Percentiles rank a stretch among this genome's conserved stretches.
Conservation (phyloP, 1,140 invertebrate species). For the Drosophila fuyamai region DNA sequence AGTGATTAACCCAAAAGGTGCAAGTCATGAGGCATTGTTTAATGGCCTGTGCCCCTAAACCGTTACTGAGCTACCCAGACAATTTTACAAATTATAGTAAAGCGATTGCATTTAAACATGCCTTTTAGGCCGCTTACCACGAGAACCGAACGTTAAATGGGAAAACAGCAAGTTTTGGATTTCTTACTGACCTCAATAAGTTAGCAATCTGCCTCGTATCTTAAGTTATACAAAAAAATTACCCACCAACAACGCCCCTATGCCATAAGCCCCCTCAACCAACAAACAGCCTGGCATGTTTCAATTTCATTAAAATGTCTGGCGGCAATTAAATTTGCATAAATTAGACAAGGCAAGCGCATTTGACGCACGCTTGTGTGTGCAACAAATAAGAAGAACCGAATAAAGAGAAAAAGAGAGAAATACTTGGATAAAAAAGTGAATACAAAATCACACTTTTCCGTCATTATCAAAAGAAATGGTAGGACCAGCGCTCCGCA, state of each 20-base stretch:
- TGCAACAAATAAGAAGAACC: constrained; percentile 18
- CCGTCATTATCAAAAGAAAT: constrained; percentile 51
- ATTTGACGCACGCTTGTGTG: constrained; percentile 35
- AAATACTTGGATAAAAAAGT: constrained; percentile 24
- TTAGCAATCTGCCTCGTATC: constrained; percentile 10
- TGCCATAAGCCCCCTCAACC: not conserved
- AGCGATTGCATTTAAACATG: not conserved
- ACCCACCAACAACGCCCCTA: constrained; percentile 4
- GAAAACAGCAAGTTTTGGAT: not conserved
- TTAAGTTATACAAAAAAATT: constrained; percentile 2
- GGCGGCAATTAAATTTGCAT: constrained; percentile 76
- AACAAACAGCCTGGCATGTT: constrained; percentile 18
- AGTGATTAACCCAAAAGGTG: constrained; percentile 8
- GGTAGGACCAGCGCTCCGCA: not conserved
- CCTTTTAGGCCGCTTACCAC: constrained; percentile 1
- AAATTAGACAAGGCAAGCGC: constrained; percentile 63
- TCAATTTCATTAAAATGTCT: constrained; percentile 66
- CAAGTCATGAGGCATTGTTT: constrained; percentile 1
- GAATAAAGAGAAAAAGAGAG: constrained; percentile 14
- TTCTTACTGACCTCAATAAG: constrained; percentile 6
- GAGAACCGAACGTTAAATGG: not conserved
- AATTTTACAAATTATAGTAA: not conserved
- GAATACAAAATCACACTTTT: constrained; percentile 22
- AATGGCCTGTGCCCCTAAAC: not conserved
- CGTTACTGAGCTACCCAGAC: not conserved